Conservation (phyloP, 2,888 invertebrate species). For the Anoplius nigerrimus region DNA sequence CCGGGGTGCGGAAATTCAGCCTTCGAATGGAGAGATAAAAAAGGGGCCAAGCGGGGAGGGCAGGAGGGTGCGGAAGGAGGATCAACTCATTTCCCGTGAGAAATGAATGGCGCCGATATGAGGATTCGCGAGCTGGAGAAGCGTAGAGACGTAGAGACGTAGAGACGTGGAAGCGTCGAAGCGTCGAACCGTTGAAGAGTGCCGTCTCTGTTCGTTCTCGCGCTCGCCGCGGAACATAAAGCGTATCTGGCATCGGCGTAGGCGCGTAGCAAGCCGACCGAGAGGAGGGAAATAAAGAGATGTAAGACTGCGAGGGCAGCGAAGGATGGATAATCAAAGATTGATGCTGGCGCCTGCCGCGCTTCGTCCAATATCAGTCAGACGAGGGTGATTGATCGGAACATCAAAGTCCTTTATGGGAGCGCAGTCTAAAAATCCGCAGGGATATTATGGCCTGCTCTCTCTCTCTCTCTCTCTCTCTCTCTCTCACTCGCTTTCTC, state of each 20-base stretch:
- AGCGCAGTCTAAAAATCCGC: slow-evolving; percentile 41
- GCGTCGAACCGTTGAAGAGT: background rate
- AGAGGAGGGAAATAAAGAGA: slow-evolving; percentile 35
- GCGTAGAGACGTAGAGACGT: too few species aligned
- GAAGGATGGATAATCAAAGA: slow-evolving; percentile 60
- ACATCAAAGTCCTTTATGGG: slow-evolving; percentile 46
- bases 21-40: background rate
- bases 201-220: background rate
- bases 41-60: background rate
- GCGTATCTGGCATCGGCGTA: background rate
- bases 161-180: too few species aligned
- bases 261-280: background rate
- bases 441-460: slow-evolving; percentile 22
- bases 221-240: background rate
- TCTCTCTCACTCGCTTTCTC: too few species aligned
- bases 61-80: background rate
- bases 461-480: too few species aligned
- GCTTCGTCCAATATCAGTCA: slow-evolving; percentile 56
- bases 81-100: too few species aligned
- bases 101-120: too few species aligned
- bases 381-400: slow-evolving; percentile 56
- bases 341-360: slow-evolving; percentile 52
- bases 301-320: slow-evolving; percentile 39
- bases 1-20: background rate
- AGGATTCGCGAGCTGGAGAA: too few species aligned